phyloP scores from a whole-genome alignment of 2,797 vertebrate genomes.

The Paguma larvata region DNA sequence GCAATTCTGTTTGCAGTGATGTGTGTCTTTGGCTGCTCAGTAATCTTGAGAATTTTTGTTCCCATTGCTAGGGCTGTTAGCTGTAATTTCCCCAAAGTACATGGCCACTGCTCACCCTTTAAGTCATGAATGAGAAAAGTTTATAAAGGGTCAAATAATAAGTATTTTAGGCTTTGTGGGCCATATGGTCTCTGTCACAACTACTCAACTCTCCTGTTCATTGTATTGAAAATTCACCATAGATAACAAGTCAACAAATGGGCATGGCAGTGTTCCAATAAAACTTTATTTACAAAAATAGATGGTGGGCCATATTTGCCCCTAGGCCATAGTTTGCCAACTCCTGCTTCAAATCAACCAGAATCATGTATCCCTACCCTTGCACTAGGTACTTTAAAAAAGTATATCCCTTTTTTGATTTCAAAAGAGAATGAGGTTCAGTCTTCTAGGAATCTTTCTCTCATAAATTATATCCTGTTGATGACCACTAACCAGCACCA shows the following conservation, averaged over 20 bases:
- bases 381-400: constrained; percentile 26
- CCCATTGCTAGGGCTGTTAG: constrained; percentile 18
- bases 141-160: constrained; percentile 41
- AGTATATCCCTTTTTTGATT: not conserved
- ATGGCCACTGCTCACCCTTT: constrained; percentile 5
- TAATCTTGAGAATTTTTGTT: constrained; percentile 51
- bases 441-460: constrained; percentile 42
- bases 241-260: constrained; percentile 53
- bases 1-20: not conserved
- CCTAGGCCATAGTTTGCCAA: constrained; percentile 28
- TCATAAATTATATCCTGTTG: constrained; percentile 11
- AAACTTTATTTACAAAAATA: constrained; percentile 58
- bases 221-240: not conserved
- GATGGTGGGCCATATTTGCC: not conserved
- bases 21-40: not conserved
- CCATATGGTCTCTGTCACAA: not conserved
- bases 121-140: constrained; percentile 57
- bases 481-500: constrained; percentile 1
- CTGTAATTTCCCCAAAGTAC: not conserved
- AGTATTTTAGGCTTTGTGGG: constrained; percentile 46
- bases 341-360: constrained; percentile 13
- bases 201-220: constrained; percentile 20
- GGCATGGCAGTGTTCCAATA: constrained; percentile 47
- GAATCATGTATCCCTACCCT: constrained; percentile 6
- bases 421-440: constrained; percentile 40